A percentile compares a stretch with the other conserved stretches of the same genome.
These are phyloP conservation scores for Zaprionus camerounensis DNA, from an alignment of 1,140 invertebrate genomes.

Conservation along the genomic window DNA sequence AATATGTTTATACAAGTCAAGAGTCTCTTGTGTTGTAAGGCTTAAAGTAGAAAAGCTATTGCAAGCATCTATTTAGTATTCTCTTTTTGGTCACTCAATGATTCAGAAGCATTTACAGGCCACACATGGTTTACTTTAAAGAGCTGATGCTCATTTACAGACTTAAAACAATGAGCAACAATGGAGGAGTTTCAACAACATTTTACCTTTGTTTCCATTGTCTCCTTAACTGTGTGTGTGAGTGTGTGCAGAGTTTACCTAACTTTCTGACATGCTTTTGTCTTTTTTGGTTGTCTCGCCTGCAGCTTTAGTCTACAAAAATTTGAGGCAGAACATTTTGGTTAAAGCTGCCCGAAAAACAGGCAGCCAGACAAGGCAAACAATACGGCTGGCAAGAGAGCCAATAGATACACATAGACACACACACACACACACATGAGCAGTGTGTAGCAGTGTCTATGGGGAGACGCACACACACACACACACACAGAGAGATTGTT, in stretches of 20 bases:
- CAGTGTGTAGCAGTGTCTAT: neutral
- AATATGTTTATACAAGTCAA: no score
- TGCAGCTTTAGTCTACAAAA: constrained; percentile 33
- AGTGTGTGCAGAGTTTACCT: constrained; percentile 29
- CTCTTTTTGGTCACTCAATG: no score
- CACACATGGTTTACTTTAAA: neutral
- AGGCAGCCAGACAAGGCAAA: constrained; percentile 32
- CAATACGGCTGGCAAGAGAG: constrained; percentile 38
- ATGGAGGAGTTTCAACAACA: neutral
- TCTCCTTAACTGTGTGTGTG: neutral
- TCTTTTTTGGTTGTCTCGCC: constrained; percentile 24
- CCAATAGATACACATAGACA: constrained; percentile 14
- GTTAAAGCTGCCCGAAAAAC: constrained; percentile 43
- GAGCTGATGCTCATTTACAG: constrained; percentile 23
- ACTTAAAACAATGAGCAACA: neutral
- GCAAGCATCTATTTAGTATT: no score
- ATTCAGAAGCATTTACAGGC: no score
- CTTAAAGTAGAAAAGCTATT: no score
- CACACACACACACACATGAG: neutral
- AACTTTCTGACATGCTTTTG: constrained; percentile 47
- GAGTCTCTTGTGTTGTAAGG: no score
- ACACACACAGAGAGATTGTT: neutral
- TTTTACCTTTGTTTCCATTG: constrained; percentile 18
- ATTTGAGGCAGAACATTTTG: constrained; percentile 10
- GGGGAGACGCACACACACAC: constrained; percentile 4